Percentiles rank a stretch among this genome's conserved stretches.
phyloP scores from a whole-genome alignment of 2,888 invertebrate genomes.

The Agrochola litura region DNA sequence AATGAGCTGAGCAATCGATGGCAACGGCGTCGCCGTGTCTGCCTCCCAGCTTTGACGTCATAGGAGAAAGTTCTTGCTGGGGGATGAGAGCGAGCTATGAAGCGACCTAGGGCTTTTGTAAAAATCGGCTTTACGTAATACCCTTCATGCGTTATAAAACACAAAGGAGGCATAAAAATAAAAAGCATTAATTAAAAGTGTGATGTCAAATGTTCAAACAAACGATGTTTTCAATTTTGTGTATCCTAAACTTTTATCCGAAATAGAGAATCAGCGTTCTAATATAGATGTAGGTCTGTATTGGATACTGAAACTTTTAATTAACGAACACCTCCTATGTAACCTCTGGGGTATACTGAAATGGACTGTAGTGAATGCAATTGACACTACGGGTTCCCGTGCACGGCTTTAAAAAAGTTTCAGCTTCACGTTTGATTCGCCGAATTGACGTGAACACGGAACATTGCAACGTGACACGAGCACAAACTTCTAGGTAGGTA shows the following conservation, averaged over 20 bases:
- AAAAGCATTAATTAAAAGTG: background rate
- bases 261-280: background rate
- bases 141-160: background rate
- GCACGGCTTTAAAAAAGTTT: background rate
- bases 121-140: slow-evolving; percentile 37
- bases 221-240: background rate
- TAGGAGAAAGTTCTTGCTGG: slow-evolving; percentile 65
- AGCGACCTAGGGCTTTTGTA: slow-evolving; percentile 26
- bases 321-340: background rate
- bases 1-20: slow-evolving; percentile 76
- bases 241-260: background rate
- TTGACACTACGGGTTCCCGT: background rate
- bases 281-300: background rate
- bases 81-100: slow-evolving; percentile 45
- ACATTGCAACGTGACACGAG: background rate
- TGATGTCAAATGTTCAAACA: background rate
- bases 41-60: slow-evolving; percentile 75
- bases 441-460: background rate
- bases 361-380: background rate
- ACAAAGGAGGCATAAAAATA: background rate
- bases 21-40: slow-evolving; percentile 75
- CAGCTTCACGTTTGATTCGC: background rate
- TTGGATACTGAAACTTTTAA: background rate
- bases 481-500: background rate
- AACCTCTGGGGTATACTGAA: background rate